phyloP scores from a whole-genome alignment of 2,888 invertebrate genomes.

The Trimorus sp. region DNA sequence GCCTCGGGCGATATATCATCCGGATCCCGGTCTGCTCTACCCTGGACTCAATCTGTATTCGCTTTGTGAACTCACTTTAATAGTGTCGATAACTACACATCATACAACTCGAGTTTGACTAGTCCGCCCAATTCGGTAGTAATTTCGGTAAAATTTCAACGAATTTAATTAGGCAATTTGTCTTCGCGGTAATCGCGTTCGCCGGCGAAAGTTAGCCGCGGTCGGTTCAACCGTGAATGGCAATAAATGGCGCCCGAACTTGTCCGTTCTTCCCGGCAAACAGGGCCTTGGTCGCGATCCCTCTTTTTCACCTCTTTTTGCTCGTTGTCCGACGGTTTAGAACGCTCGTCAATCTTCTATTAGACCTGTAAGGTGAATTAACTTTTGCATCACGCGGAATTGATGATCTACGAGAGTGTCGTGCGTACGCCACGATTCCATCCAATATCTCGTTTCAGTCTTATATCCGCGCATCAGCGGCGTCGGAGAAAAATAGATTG shows the following conservation, averaged over 20 bases:
- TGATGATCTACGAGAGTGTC: conserved; percentile 18
- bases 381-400: conserved; percentile 23
- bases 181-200: conserved; percentile 25
- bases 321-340: neutral
- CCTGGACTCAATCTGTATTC: conserved; percentile 53
- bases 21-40: conserved; percentile 41
- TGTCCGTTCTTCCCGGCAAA: neutral
- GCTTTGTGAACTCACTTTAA: conserved; percentile 54
- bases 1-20: conserved; percentile 52
- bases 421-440: conserved; percentile 14
- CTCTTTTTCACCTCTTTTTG: no score
- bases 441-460: conserved; percentile 33
- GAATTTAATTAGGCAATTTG: conserved; percentile 35
- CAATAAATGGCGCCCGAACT: conserved; percentile 15
- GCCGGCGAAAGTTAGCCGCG: neutral
- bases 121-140: conserved; percentile 33
- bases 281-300: neutral
- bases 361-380: conserved; percentile 17
- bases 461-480: conserved; percentile 28
- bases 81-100: conserved; percentile 48
- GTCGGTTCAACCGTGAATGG: conserved; percentile 13
- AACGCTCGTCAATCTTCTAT: conserved; percentile 8
- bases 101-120: conserved; percentile 37
- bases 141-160: conserved; percentile 17
- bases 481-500: conserved; percentile 30